Base-by-base conservation (phyloP, 2,888 invertebrate species). In the Venusia cambrica region DNA sequence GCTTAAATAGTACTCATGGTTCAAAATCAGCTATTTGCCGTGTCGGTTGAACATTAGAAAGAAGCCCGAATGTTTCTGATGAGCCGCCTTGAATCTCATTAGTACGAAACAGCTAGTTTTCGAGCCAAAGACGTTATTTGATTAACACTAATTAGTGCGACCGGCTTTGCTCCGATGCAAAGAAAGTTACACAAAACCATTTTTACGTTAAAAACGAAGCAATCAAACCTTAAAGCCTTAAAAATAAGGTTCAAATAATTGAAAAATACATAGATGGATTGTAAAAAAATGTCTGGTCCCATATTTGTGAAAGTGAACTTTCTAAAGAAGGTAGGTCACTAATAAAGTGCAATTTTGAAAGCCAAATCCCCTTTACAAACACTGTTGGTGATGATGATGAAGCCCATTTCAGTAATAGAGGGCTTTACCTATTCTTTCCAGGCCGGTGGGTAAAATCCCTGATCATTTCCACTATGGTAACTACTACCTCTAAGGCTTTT, bases 101-200 rank as follows among this genome's bases (percentile, higher is more conserved):
- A 64, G 48, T 50, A 51, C 43, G 54, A 62, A 62, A 65, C 62
- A 55, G 72, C 66, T 61, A 67, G 73, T 71, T 67, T 46, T 64
- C 45, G 57, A 64, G 68, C 57, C 55, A 64, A 65, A 72, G 75
- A 75, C 73, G 66, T 64, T 85, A 77, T 85, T 87, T 85, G 78
- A 79, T 85, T 87, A 85, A 79, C 85, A 83, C 73, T 83, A 84
- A 85, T 85, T 87, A 85, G 21, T 64, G 41, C 54, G 57, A 81
- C 83, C 77, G 79, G 84, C 74, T 74, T 52, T 49, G 52, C 63
- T 60, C 63, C 53, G 55, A 54, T 54, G 66, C 59, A 64, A 73
- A 62, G 80, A 79, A 78, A 79, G 73, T 64, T 49, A 52, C 54
- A 47, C 54, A 24, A 32, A 1, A 29, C 3, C 9, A 14, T 26